Evolutionary conservation across 2,797 vertebrate genomes (phyloP).

Genomic region (Girardinus metallicus): DNA sequence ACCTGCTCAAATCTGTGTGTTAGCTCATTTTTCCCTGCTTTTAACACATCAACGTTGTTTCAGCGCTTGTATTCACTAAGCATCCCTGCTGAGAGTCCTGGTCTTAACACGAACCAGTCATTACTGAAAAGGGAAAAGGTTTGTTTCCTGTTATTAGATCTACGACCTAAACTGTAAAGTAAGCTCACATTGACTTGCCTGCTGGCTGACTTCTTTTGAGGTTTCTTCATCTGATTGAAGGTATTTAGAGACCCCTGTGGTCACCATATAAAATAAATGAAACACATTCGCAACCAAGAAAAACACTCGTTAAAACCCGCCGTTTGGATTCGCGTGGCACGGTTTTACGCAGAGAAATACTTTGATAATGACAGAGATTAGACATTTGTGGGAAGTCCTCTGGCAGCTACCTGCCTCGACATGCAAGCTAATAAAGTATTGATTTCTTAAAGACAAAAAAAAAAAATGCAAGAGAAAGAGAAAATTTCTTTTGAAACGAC

Average conservation of each 20-base stretch:
- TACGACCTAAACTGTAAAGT: conserved; percentile 62
- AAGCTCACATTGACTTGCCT: conserved; percentile 34
- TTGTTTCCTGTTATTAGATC: conserved; percentile 76
- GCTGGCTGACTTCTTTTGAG: conserved; percentile 28
- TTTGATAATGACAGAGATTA: conserved; percentile 7
- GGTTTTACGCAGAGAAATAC: neutral
- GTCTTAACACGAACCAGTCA: conserved; percentile 69
- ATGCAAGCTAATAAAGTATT: conserved; percentile 5
- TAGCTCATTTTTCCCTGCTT: neutral
- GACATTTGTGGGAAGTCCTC: conserved; percentile 24
- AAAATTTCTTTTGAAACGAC: neutral
- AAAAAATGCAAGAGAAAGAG: neutral
- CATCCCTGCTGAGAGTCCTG: conserved; percentile 46
- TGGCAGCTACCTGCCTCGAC: conserved; percentile 21
- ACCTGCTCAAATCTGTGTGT: neutral
- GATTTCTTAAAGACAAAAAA: neutral
- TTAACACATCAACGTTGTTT: neutral
- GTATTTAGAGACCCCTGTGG: conserved; percentile 31
- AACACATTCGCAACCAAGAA: conserved; percentile 36
- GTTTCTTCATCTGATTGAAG: conserved; percentile 30
- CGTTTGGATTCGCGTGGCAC: conserved; percentile 10
- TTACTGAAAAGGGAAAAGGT: conserved; percentile 50
- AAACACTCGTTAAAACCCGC: conserved; percentile 20
- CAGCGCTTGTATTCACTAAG: neutral
- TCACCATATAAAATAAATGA: conserved; percentile 44